Evolutionary conservation across 2,797 vertebrate genomes (phyloP).

Genomic region (Lophotriccus pileatus): DNA sequence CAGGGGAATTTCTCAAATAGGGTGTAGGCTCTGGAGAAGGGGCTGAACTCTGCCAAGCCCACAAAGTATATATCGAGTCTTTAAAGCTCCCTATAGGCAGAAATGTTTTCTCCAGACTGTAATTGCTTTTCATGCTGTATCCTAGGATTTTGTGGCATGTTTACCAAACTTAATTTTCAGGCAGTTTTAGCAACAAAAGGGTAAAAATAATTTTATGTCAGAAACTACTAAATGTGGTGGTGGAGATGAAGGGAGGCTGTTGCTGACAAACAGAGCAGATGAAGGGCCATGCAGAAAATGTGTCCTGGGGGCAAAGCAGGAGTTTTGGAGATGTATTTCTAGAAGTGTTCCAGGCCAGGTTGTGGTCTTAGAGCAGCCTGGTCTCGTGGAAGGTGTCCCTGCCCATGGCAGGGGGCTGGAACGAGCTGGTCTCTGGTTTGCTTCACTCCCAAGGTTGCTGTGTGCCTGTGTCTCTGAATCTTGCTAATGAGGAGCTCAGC

Average conservation of each 20-base stretch:
- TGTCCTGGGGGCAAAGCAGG: background rate
- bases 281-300: background rate
- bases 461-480: background rate
- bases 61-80: rapidly evolving
- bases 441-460: background rate
- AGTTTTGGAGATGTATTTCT: background rate
- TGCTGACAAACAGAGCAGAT: background rate
- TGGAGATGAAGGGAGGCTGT: background rate
- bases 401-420: background rate
- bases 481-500: background rate
- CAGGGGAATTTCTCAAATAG: background rate
- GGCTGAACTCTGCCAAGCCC: background rate
- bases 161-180: background rate
- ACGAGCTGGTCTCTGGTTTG: background rate
- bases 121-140: background rate
- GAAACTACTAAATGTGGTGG: background rate
- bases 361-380: background rate
- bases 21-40: background rate
- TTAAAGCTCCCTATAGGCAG: background rate
- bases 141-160: background rate
- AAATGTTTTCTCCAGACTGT: background rate
- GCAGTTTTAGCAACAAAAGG: background rate
- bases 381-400: background rate
- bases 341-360: background rate
- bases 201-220: background rate